phyloP scores from a whole-genome alignment of 1,140 invertebrate species.

The Zaprionus camerounensis region DNA sequence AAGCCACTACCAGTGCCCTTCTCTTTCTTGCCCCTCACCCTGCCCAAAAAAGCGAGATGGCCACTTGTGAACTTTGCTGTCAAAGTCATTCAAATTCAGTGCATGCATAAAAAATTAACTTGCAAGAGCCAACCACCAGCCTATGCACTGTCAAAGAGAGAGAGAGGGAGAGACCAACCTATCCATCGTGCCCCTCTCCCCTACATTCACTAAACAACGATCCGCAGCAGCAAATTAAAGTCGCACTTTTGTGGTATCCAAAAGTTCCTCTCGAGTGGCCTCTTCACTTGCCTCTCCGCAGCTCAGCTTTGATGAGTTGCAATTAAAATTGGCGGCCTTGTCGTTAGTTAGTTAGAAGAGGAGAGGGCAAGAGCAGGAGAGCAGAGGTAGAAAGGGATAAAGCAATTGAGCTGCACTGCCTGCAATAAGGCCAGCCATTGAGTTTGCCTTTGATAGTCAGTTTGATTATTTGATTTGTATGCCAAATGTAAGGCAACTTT shows the following conservation, averaged over 20 bases:
- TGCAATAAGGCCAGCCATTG: constrained; percentile 2
- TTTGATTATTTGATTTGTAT: constrained; percentile 1
- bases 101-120: constrained; percentile 66
- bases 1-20: neutral
- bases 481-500: neutral
- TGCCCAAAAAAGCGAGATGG: constrained; percentile 25
- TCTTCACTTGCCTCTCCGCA: constrained; percentile 3
- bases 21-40: neutral
- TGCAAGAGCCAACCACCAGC: constrained; percentile 31
- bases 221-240: constrained; percentile 46
- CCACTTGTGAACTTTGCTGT: constrained; percentile 58
- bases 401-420: neutral
- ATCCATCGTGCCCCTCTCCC: neutral
- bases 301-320: constrained; percentile 55
- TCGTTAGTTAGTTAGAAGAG: constrained; percentile 7
- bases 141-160: neutral
- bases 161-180: neutral
- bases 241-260: constrained; percentile 48
- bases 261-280: constrained; percentile 48
- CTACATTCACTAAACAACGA: constrained; percentile 25
- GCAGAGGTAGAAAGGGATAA: neutral
- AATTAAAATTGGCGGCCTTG: constrained; percentile 62
- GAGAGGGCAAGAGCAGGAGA: too few species aligned
- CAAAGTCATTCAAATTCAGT: constrained; percentile 68
- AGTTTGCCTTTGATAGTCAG: constrained; percentile 30